These are phyloP conservation scores for Enteromius thamalakanensis DNA, from an alignment of 2,797 vertebrate genomes.

Conservation along the genomic window DNA sequence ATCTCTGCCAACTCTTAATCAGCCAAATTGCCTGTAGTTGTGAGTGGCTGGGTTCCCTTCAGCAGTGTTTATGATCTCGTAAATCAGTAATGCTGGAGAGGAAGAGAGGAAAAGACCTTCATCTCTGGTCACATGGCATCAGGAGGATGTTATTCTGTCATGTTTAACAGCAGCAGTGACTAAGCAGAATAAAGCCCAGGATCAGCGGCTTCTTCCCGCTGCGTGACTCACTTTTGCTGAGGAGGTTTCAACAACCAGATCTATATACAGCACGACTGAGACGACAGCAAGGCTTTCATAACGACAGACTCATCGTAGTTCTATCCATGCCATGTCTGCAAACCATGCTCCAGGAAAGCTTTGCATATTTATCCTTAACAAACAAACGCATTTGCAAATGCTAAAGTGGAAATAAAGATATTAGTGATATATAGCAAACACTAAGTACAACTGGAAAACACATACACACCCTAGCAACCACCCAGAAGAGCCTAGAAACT, in stretches of 20 bases:
- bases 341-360: background rate
- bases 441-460: background rate
- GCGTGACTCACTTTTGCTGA: background rate
- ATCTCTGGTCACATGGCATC: background rate
- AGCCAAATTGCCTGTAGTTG: slow-evolving; percentile 51
- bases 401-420: background rate
- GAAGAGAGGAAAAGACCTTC: background rate
- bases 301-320: background rate
- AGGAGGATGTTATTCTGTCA: slow-evolving; percentile 16
- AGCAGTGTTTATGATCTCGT: slow-evolving; percentile 40
- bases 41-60: slow-evolving; percentile 23
- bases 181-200: slow-evolving; percentile 22
- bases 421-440: background rate
- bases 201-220: background rate
- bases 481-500: background rate
- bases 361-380: background rate
- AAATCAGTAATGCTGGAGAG: slow-evolving; percentile 30
- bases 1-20: slow-evolving; percentile 53
- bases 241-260: background rate
- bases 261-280: slow-evolving; percentile 8
- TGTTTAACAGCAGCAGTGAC: slow-evolving; percentile 15
- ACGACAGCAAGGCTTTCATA: background rate
- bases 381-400: background rate
- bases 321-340: background rate
- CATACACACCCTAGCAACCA: background rate